Evolutionary conservation across 2,888 invertebrate genomes (phyloP).

Genomic region (Platycheirus albimanus): DNA sequence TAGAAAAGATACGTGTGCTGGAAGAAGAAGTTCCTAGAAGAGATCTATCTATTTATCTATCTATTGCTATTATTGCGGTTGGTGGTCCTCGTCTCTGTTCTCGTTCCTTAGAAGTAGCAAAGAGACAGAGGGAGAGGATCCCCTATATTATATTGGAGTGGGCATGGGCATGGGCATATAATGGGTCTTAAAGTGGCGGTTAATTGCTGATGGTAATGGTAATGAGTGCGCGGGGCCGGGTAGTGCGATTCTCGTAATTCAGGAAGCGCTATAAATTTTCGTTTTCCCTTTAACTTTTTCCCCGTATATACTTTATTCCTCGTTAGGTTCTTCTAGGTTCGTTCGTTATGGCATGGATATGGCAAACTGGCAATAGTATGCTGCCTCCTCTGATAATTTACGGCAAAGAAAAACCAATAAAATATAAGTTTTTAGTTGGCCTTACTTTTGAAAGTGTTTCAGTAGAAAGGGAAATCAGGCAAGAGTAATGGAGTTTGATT

Average conservation of each 20-base stretch:
- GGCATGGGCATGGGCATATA: slow-evolving; percentile 69
- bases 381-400: slow-evolving; percentile 53
- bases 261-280: slow-evolving; percentile 59
- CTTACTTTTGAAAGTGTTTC: slow-evolving; percentile 27
- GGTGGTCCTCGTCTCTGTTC: too few species aligned
- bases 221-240: slow-evolving; percentile 56
- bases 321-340: neutral
- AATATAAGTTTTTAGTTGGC: slow-evolving; percentile 41
- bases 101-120: too few species aligned
- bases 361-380: too few species aligned
- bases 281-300: slow-evolving; percentile 20
- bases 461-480: slow-evolving; percentile 33
- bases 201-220: slow-evolving; percentile 73
- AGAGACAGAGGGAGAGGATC: slow-evolving; percentile 18
- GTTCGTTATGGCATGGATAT: slow-evolving; percentile 27
- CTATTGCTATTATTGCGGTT: slow-evolving; percentile 36
- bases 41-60: slow-evolving; percentile 53
- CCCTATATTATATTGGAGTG: slow-evolving; percentile 27
- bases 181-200: slow-evolving; percentile 71
- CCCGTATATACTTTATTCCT: neutral
- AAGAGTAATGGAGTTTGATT: slow-evolving; percentile 17
- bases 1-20: slow-evolving; percentile 11
- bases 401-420: slow-evolving; percentile 27
- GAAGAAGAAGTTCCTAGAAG: slow-evolving; percentile 59
- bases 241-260: slow-evolving; percentile 51